Evolutionary conservation across 64 coral and sea anemone species (phyloP), one percentile per base, ranked within the genome.

Genomic region (Dendronephthya gigantea): DNA sequence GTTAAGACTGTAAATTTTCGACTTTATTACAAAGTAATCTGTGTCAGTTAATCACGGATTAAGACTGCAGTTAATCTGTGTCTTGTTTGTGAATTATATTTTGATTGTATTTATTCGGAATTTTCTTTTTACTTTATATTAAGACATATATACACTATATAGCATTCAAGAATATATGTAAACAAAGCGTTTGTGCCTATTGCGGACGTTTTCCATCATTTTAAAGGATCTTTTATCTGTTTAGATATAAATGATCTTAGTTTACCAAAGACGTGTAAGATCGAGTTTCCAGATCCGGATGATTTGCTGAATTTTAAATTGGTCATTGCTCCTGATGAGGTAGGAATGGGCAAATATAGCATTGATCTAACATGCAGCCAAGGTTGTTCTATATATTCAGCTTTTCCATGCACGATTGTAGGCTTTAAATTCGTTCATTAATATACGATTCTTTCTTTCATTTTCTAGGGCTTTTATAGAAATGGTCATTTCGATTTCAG

Each of bases 311-410:
- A 93, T 91, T 98, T 98, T 74, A 98, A 98, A 82, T 89, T 98
- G 34, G 88, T 89, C 50, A 98, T 98, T 83, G 90, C 95, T 82
- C 95, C 95, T 68, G 95, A 98, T 98, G 95, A 93, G 92, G 95
- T 98, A 93, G 84, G n/a, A n/a, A n/a, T n/a, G n/a, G n/a, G n/a
- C n/a, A n/a, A n/a, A n/a, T n/a, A n/a, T n/a, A n/a, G n/a, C n/a
- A n/a, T n/a, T n/a, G n/a, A n/a, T n/a, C n/a, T n/a, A n/a, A n/a
- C n/a, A n/a, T n/a, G n/a, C n/a, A n/a, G n/a, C n/a, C n/a, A n/a
- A n/a, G n/a, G n/a, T n/a, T n/a, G n/a, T n/a, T n/a, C n/a, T 8
- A 10, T 52, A 52, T 22, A 16, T 12, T 52, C 1, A 12, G 1
- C 50, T 52, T 12, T 22, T 10, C 9, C 23, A 52, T 52, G 48